A percentile compares a stretch with the other conserved stretches of the same genome.
phyloP scores from a whole-genome alignment of 2,888 invertebrate genomes.

The Schizotus pectinicornis region DNA sequence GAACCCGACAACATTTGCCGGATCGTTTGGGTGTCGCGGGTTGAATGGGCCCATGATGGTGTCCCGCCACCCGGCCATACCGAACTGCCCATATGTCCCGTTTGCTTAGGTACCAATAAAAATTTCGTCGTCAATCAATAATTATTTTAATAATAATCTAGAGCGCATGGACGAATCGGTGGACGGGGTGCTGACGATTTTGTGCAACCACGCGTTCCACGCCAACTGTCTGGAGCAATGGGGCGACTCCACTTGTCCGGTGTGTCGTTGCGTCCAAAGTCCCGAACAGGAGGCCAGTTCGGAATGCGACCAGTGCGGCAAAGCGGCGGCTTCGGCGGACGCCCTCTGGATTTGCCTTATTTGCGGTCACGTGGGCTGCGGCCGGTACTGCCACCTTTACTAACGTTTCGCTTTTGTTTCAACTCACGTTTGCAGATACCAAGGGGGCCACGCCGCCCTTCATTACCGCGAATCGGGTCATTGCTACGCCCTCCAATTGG shows the following conservation, averaged over 20 bases:
- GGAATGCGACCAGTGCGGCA: slow-evolving; percentile 66
- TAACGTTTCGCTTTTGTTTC: too few species aligned
- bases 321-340: slow-evolving; percentile 67
- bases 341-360: slow-evolving; percentile 98
- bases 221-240: slow-evolving; percentile 94
- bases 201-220: slow-evolving; percentile 99
- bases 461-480: slow-evolving; percentile 96
- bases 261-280: slow-evolving; percentile 80
- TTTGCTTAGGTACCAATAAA: slow-evolving; percentile 71
- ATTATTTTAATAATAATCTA: slow-evolving; percentile 48
- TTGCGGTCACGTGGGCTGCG: slow-evolving; percentile 98
- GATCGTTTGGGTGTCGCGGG: slow-evolving; percentile 92
- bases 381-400: too few species aligned
- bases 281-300: slow-evolving; percentile 65
- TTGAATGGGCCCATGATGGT: slow-evolving; percentile 85
- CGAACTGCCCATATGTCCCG: slow-evolving; percentile 96
- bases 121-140: too few species aligned
- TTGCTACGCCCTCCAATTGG: slow-evolving; percentile 95
- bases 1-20: slow-evolving; percentile 92
- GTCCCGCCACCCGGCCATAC: slow-evolving; percentile 76
- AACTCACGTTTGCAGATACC: slow-evolving; percentile 57
- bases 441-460: slow-evolving; percentile 90
- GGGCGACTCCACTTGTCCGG: slow-evolving; percentile 97
- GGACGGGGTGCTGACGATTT: slow-evolving; percentile 94
- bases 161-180: slow-evolving; percentile 99